Evolutionary conservation across 1,140 invertebrate genomes (phyloP), one percentile per base, ranked within the genome.

Genomic region (Scaptomyza graminum): DNA sequence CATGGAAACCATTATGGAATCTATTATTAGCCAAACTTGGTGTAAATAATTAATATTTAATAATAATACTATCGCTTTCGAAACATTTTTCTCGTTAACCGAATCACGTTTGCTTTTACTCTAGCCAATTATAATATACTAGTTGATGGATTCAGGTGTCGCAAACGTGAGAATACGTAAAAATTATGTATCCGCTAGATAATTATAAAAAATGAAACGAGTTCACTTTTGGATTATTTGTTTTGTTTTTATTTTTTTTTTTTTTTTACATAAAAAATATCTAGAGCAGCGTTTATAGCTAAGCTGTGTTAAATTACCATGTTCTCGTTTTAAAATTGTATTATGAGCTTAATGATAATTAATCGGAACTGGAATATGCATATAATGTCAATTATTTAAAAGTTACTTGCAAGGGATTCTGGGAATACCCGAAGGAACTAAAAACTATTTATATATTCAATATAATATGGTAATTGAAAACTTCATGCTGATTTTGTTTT

Each of bases 171-270:
- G 62, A 59, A 59, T 71, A 71, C 28, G 16, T 18, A 12, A 13
- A 60, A 65, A 34, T 65, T 39, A 56, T 34, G 41, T 49, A 56
- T 65, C 68, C 61, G 61, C 61, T 37, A 16, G 52, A 71, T 59
- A 71, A 65, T 41, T 50, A 16, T 57, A 25, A 22, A 43, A 49
- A 50, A 54, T 31, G 5, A 41, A 50, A 54, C 41, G 7, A 51
- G 51, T 64, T 51, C 3, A 31, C 50, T 50, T 50, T 57, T 16
- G 28, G n/a, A 25, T 44, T 37, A 44, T 31, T 52, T 31, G 43
- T 22, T 64, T 16, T 34, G 12, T 9, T n/a, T 49, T 16, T 34
- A 8, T 9, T n/a, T 49, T 3, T 22, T 22, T 22, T 22, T 22
- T 22, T 22, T 22, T 22, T 25, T 1, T 6, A 0, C 11, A 18